Percentiles rank a stretch among this genome's conserved stretches.
phyloP scores from a whole-genome alignment of 2,113 vertebrate species.

The Oreamnos americanus region DNA sequence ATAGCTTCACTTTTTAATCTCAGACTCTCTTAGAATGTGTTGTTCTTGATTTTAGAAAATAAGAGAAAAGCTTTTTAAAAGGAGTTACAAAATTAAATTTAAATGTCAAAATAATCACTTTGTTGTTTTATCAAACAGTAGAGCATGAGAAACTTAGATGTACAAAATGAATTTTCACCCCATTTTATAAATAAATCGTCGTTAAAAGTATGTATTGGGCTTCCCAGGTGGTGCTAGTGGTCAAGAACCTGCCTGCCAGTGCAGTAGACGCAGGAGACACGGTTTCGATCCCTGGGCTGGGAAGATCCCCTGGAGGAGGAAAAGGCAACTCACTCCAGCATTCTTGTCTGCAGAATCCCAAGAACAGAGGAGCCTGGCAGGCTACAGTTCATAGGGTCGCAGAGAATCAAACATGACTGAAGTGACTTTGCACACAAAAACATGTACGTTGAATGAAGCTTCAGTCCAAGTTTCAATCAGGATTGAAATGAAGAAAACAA shows the following conservation, averaged over 20 bases:
- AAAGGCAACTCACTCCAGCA: neutral
- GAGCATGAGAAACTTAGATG: neutral
- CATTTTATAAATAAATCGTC: neutral
- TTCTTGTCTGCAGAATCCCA: neutral
- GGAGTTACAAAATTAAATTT: neutral
- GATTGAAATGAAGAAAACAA: neutral
- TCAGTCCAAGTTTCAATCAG: neutral
- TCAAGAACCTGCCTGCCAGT: neutral
- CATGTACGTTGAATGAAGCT: neutral
- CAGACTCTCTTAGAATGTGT: neutral
- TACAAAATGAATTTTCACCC: neutral
- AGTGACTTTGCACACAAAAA: neutral
- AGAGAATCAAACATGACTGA: neutral
- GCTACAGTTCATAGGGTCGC: fast-evolving
- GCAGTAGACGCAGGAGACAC: neutral
- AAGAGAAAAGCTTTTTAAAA: neutral
- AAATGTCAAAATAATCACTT: neutral
- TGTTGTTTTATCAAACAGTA: neutral
- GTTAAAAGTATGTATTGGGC: neutral
- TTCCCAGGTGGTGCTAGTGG: neutral
- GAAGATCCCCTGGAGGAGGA: neutral
- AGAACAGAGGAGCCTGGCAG: neutral
- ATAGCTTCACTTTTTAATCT: neutral
- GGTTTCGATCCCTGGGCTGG: neutral
- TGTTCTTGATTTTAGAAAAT: slow-evolving; percentile 17